Evolutionary conservation across 2,113 vertebrate genomes (phyloP), one percentile per base, ranked within the genome.

Genomic region (Pomatostomus ruficeps): DNA sequence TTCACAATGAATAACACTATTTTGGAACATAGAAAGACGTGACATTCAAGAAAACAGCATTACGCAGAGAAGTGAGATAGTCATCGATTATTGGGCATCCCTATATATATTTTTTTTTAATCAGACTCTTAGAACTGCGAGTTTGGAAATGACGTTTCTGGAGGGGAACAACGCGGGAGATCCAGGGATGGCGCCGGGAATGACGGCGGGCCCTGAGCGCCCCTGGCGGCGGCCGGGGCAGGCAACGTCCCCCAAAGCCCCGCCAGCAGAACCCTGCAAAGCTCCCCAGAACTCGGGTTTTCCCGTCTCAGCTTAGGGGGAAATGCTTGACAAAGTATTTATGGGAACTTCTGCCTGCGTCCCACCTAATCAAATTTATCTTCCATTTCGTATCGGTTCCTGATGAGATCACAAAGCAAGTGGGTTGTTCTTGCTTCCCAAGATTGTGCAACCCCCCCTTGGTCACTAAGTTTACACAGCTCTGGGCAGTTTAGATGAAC

Each of bases 101-200:
- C 48, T 12, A 26, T 36, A 7, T 33, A n/a, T n/a, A n/a, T 43
- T 84, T 46, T 66, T 14, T 18, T 29, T 26, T 19, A 31, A 20
- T 2, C 5, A 6, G 22, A 22, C 7, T 19, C 31, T n/a, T 2
- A 23, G 26, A 43, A 46, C 40, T 1, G 7, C 15, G 14, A 20
- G 74, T 55, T 12, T 57, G 83, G 12, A 42, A 49, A 3, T 16
- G 59, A 28, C 0, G 31, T 5, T 15, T 26, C 11, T 2, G 54
- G 22, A 46, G 33, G 45, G 72, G 57, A 80, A 40, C n/a, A 29
- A 6, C 0, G 43, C 11, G 4, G 72, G 33, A 10, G 1, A 1
- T 0, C 3, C 24, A 0, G 36, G 49, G 26, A 15, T 1, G 36
- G 51, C 8, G 6, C 18, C 4, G n/a, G 70, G 20, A 16, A 21